Base-by-base conservation (phyloP, 2,113 vertebrate genomes). In the Poeciliopsis turrubarensis region DNA sequence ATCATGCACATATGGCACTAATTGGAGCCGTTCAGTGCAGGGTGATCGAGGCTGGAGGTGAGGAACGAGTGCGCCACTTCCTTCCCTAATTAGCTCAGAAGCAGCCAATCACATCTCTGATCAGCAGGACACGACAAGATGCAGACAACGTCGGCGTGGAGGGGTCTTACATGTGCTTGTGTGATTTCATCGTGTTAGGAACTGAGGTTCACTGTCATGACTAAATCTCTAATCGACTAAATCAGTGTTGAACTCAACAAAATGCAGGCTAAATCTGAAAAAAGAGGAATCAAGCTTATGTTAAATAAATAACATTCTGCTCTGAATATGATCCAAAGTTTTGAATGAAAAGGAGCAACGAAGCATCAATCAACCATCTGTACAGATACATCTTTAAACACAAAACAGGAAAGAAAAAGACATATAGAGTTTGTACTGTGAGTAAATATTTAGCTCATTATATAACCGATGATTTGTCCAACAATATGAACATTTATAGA, bases 1-100 rank as follows among this genome's bases (percentile, higher is more conserved):
- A 92, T 91, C 87, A 81, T 63, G 82, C 79, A 89, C 85, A 84
- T 88, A 83, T 72, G 34, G 72, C 73, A 78, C 85, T 91, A 90
- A 92, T 89, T 91, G 84, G 88, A 63, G 77, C 82, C 79, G 90
- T 91, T 92, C 63, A 41, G 87, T 86, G 77, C 89, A 88, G 75
- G 80, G 78, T 87, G 83, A 90, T 89, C 82, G 86, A 89, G 80
- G 72, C 83, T 75, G 65, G 80, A 64, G 31, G 87, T 68, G 80
- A 90, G 90, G 61, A 85, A 68, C 68, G 79, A 73, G 73, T 65
- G 80, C 73, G 74, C 73, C 80, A 86, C 90, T 88, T 94, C 92
- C 79, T 86, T 68, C 61, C 69, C 68, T 75, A 92, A 94, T 93
- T 90, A 91, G 73, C 65, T 13, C 8, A 75, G 77, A 68, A 80